Conservation (phyloP, 2,113 vertebrate species). For the Lamprologus callipterus region DNA sequence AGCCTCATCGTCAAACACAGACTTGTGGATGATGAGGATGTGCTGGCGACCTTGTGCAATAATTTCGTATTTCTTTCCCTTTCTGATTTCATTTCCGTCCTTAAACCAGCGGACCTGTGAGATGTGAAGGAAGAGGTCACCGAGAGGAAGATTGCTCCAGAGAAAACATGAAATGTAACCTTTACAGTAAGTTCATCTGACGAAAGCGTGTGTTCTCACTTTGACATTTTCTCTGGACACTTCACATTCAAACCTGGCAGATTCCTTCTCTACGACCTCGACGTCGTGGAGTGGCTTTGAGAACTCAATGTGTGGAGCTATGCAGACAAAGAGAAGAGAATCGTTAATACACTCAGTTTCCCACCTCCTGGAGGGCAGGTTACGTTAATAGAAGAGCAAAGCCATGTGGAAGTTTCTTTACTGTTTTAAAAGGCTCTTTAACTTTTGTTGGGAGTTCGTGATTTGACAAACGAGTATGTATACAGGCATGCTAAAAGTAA, state of each 20-base stretch:
- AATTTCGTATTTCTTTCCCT: slow-evolving; percentile 97
- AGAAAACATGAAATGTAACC: not conserved
- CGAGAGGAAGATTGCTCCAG: not conserved
- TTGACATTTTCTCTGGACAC: slow-evolving; percentile 87
- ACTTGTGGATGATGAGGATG: slow-evolving; percentile 86
- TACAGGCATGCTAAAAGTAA: not conserved
- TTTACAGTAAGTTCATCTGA: not conserved
- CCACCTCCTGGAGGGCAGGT: not conserved
- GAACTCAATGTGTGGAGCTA: slow-evolving; percentile 92
- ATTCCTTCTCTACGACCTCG: slow-evolving; percentile 90
- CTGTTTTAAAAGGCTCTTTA: not conserved
- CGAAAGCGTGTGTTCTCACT: slow-evolving; percentile 52
- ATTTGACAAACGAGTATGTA: not conserved
- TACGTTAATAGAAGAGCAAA: not conserved
- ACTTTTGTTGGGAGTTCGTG: not conserved
- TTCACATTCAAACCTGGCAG: slow-evolving; percentile 94
- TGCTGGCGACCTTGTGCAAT: slow-evolving; percentile 84
- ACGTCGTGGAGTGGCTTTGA: slow-evolving; percentile 89
- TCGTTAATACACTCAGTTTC: not conserved
- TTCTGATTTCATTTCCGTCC: slow-evolving; percentile 94
- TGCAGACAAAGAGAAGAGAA: not conserved
- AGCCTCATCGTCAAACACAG: slow-evolving; percentile 90
- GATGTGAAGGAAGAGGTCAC: not conserved
- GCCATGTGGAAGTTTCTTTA: not conserved
- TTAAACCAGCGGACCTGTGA: slow-evolving; percentile 92